Evolutionary conservation across 2,888 invertebrate species (phyloP).

Genomic region (Petrolisthes cinctipes): DNA sequence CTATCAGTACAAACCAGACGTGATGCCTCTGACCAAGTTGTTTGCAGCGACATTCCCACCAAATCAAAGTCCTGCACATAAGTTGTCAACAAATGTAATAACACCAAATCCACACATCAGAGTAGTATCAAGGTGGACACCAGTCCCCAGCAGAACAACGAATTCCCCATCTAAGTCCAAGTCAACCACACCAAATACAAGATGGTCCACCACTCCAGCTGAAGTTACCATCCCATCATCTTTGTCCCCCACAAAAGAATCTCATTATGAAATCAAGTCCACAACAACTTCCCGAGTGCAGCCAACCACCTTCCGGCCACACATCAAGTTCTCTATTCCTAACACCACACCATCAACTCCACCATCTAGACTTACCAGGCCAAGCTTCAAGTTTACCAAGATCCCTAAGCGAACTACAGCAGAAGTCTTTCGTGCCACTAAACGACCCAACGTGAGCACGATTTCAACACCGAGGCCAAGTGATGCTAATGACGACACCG

Average conservation of each 20-base stretch:
- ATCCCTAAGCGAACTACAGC: neutral
- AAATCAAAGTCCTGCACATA: neutral
- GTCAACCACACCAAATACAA: neutral
- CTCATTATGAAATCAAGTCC: neutral
- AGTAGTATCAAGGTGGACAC: neutral
- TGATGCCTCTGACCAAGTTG: conserved; percentile 4
- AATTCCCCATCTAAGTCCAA: neutral
- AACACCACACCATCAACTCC: neutral
- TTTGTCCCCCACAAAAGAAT: neutral
- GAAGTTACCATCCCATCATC: neutral
- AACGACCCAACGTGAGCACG: neutral
- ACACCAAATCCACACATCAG: neutral
- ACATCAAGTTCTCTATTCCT: neutral
- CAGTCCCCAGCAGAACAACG: conserved; percentile 7
- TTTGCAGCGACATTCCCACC: neutral
- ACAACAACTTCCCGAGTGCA: neutral
- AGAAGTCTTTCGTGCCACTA: neutral
- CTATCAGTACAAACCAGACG: neutral
- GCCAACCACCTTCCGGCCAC: neutral
- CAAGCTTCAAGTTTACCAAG: neutral
- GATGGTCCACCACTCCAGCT: neutral
- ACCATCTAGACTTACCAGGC: neutral
- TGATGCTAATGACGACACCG: neutral
- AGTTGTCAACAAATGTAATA: neutral
- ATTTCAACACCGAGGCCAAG: conserved; percentile 1